Percentiles rank a stretch among this genome's conserved stretches.
Evolutionary conservation across 2,888 invertebrate species (phyloP).

Genomic region (Drosophila paramelanica): DNA sequence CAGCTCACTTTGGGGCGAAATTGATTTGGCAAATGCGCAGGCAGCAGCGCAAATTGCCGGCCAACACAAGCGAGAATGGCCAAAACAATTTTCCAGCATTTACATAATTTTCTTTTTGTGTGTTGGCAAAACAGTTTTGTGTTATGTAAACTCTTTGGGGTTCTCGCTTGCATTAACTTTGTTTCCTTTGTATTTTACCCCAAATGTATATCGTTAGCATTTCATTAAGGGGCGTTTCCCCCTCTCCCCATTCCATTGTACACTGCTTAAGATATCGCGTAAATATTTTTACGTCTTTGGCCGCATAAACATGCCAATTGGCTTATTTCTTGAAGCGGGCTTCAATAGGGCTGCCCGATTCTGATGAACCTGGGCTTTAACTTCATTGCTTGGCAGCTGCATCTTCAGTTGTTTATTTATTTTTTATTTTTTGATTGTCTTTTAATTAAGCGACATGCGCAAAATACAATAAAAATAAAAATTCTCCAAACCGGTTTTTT

Average conservation of each 20-base stretch:
- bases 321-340: conserved; percentile 45
- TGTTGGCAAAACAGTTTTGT: conserved; percentile 45
- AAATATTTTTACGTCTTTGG: conserved; percentile 63
- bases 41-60: conserved; percentile 57
- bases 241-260: neutral
- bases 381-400: conserved; percentile 37
- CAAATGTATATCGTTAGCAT: conserved; percentile 78
- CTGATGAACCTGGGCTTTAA: conserved; percentile 46
- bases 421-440: conserved; percentile 55
- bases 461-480: conserved; percentile 64
- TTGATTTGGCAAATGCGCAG: conserved; percentile 70
- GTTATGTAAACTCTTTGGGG: conserved; percentile 51
- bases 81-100: conserved; percentile 75
- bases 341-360: conserved; percentile 38
- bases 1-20: conserved; percentile 39
- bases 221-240: conserved; percentile 65
- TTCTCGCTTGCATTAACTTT: conserved; percentile 43
- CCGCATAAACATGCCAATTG: conserved; percentile 65
- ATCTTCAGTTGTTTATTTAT: conserved; percentile 26
- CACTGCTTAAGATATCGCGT: conserved; percentile 29
- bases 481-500: conserved; percentile 60
- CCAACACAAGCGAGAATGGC: conserved; percentile 46
- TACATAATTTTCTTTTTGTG: conserved; percentile 72
- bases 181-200: conserved; percentile 49
- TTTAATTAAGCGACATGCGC: conserved; percentile 68